These are phyloP conservation scores for Dipodomys ordii DNA, from an alignment of 2,113 vertebrate genomes.

Conservation along the genomic window DNA sequence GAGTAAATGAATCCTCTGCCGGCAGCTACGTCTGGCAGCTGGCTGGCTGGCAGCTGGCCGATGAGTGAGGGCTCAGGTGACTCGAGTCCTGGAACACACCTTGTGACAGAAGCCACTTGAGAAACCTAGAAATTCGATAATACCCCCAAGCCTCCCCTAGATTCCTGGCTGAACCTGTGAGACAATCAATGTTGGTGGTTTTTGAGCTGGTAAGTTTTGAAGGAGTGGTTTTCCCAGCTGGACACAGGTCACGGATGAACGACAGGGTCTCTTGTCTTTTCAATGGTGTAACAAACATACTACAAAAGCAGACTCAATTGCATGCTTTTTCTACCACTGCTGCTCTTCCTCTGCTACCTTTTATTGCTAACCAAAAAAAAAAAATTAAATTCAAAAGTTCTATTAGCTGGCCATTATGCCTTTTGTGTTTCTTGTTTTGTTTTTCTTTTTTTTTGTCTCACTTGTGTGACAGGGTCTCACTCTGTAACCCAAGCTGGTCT, in stretches of 20 bases:
- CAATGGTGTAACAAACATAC: background rate
- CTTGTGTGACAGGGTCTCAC: background rate
- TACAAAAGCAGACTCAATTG: background rate
- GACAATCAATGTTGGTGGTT: background rate
- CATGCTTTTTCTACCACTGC: background rate
- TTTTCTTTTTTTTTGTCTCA: too few species aligned
- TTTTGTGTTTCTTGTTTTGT: background rate
- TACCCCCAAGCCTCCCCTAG: background rate
- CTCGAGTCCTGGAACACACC: background rate
- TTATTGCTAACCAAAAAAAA: background rate
- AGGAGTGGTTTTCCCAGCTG: background rate
- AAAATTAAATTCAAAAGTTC: constrained; percentile 1
- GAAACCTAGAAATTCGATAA: background rate
- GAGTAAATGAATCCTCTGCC: background rate
- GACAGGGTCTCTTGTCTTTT: background rate
- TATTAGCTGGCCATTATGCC: background rate
- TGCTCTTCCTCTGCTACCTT: background rate
- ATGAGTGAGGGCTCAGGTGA: background rate
- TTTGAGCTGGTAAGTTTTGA: background rate
- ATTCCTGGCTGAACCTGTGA: background rate
- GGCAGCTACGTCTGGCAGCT: background rate
- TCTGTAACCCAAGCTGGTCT: background rate
- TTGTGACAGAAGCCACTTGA: background rate
- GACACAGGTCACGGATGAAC: background rate
- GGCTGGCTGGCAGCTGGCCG: background rate